These are phyloP conservation scores for Euschistus heros DNA, from an alignment of 1,140 invertebrate genomes.

Conservation along the genomic window DNA sequence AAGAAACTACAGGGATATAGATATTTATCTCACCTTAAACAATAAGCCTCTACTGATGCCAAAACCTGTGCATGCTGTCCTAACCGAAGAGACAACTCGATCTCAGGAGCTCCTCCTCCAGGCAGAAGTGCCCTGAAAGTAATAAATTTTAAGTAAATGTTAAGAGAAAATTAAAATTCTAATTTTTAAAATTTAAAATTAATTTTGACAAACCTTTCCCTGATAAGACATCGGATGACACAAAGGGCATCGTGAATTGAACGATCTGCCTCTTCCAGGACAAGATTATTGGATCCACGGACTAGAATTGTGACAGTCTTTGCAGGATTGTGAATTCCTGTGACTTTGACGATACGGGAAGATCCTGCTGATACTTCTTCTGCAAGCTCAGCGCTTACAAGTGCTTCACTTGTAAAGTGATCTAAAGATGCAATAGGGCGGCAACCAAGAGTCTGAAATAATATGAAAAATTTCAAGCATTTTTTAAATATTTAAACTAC, in stretches of 20 bases:
- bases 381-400: conserved; percentile 85
- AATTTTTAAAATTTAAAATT: no score
- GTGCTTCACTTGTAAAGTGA: conserved; percentile 87
- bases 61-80: conserved; percentile 71
- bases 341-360: conserved; percentile 90
- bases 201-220: conserved; percentile 49
- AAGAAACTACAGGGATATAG: no score
- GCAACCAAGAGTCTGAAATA: conserved; percentile 66
- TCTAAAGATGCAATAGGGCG: conserved; percentile 96
- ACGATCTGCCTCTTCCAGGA: conserved; percentile 87
- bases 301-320: conserved; percentile 88
- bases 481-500: no score
- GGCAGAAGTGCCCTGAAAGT: conserved; percentile 62
- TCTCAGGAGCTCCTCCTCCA: conserved; percentile 96
- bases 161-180: no score
- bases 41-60: conserved; percentile 88
- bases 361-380: conserved; percentile 86
- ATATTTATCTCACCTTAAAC: conserved; percentile 44
- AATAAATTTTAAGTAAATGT: not conserved
- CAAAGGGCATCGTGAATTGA: conserved; percentile 97
- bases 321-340: conserved; percentile 78
- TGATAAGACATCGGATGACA: conserved; percentile 93
- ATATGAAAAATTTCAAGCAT: not conserved
- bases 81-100: conserved; percentile 80
- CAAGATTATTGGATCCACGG: conserved; percentile 94